phyloP scores from a whole-genome alignment of 2,888 invertebrate genomes.

The Tuberolachnus salignus region DNA sequence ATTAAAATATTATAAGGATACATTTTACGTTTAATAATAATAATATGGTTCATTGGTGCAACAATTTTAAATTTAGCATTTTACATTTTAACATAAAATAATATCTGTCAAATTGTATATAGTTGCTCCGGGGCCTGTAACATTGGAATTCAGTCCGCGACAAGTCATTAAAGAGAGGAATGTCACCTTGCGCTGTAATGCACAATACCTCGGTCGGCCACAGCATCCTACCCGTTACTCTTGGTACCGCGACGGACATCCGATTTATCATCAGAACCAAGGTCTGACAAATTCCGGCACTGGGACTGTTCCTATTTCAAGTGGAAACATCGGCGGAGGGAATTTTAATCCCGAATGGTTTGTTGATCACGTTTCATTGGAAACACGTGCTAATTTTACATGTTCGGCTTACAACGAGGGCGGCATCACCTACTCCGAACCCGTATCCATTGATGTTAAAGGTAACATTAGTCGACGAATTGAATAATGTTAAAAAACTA shows the following conservation, averaged over 20 bases:
- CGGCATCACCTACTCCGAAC: conserved; percentile 76
- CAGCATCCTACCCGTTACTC: conserved; percentile 63
- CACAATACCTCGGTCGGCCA: conserved; percentile 83
- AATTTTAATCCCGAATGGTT: conserved; percentile 72
- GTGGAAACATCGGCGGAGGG: conserved; percentile 66
- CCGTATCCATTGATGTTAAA: conserved; percentile 73
- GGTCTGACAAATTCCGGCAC: conserved; percentile 19
- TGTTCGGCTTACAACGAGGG: conserved; percentile 86
- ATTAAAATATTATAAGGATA: no score
- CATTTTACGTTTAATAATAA: no score
- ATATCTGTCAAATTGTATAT: conserved; percentile 61
- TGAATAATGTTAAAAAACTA: no score
- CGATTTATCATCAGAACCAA: conserved; percentile 66
- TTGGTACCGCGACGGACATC: conserved; percentile 75
- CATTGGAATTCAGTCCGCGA: conserved; percentile 74
- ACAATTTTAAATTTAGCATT: background rate
- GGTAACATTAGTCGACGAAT: conserved; percentile 64
- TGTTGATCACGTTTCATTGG: conserved; percentile 81
- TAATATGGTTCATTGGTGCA: no score
- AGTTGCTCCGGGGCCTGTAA: conserved; percentile 87
- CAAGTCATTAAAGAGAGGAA: conserved; percentile 82
- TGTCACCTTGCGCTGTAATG: conserved; percentile 81
- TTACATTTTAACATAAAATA: background rate
- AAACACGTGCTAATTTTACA: conserved; percentile 86
- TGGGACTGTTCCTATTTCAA: background rate